These are phyloP conservation scores for Arenaria interpres DNA, from an alignment of 2,113 vertebrate species.

Conservation along the genomic window DNA sequence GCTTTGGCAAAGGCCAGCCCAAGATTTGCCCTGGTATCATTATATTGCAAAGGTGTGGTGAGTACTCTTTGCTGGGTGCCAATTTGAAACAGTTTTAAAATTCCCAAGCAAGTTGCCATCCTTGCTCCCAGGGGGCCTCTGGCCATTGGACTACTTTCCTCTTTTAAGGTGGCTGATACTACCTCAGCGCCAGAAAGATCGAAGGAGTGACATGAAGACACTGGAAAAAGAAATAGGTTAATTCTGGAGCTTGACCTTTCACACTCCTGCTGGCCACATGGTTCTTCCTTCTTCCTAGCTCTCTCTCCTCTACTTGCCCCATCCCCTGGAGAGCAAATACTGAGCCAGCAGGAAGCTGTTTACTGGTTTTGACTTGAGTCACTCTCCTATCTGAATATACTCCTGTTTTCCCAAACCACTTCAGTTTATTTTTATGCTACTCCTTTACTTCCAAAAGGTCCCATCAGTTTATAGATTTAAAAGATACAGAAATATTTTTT, in stretches of 20 bases:
- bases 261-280: background rate
- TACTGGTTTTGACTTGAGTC: background rate
- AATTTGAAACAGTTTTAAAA: background rate
- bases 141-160: background rate
- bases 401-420: background rate
- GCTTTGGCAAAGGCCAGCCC: background rate
- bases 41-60: background rate
- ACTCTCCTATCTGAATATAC: background rate
- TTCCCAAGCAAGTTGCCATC: background rate
- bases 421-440: background rate
- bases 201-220: background rate
- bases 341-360: background rate
- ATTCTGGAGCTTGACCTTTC: background rate
- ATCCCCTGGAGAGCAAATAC: background rate
- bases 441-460: background rate
- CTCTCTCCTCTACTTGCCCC: background rate
- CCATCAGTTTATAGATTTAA: background rate
- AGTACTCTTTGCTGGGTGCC: background rate
- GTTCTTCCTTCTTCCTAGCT: background rate
- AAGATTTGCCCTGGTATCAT: rapidly evolving
- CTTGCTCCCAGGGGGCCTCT: background rate
- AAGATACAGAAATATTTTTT: background rate
- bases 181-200: background rate
- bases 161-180: background rate
- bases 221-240: background rate